phyloP scores from a whole-genome alignment of 2,113 vertebrate genomes.

The Vimba vimba region DNA sequence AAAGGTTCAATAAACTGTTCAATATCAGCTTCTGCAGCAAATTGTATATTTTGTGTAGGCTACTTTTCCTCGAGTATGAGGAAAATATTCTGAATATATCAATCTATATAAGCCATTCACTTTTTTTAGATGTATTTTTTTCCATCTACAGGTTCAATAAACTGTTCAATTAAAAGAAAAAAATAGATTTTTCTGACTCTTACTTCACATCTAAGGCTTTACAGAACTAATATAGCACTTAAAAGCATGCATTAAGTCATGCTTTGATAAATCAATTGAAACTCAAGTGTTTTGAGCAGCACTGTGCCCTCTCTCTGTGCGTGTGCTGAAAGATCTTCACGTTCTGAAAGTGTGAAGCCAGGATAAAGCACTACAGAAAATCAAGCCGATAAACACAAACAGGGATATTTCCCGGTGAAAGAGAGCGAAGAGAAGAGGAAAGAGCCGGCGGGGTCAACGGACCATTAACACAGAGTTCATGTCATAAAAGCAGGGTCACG shows the following conservation, averaged over 20 bases:
- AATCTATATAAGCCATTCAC: neutral
- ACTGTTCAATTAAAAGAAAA: too few species aligned
- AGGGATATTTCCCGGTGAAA: slow-evolving; percentile 13
- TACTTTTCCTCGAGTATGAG: neutral
- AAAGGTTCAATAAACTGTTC: too few species aligned
- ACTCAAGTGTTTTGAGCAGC: too few species aligned
- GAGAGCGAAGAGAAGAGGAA: slow-evolving; percentile 8
- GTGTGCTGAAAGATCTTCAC: neutral
- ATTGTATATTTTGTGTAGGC: too few species aligned
- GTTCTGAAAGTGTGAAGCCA: neutral
- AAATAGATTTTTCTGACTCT: too few species aligned
- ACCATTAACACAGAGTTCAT: slow-evolving; percentile 58
- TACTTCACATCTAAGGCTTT: too few species aligned
- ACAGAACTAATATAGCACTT: neutral
- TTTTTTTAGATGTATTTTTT: neutral
- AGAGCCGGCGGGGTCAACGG: slow-evolving; percentile 41
- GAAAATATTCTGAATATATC: neutral
- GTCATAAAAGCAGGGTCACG: slow-evolving; percentile 60
- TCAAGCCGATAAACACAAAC: slow-evolving; percentile 18
- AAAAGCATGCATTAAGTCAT: neutral
- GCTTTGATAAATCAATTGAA: neutral
- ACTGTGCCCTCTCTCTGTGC: neutral
- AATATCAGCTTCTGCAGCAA: too few species aligned
- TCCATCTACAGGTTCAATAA: neutral
- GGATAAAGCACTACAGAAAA: neutral